phyloP scores from a whole-genome alignment of 2,888 invertebrate species.

The Ptychoptera contaminata region DNA sequence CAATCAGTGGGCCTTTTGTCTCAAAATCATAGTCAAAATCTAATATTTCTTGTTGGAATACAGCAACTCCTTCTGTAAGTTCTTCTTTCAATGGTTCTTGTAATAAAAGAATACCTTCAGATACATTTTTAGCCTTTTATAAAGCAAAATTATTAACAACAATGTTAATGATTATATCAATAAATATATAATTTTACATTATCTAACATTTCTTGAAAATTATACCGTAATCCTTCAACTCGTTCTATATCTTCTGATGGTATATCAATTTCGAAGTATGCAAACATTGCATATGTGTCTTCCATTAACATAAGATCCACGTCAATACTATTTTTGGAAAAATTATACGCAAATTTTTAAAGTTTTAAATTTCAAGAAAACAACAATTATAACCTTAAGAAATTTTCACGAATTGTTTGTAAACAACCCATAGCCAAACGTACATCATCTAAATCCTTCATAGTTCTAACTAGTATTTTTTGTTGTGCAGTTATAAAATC shows the following conservation, averaged over 20 bases:
- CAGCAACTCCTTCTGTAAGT: constrained; percentile 45
- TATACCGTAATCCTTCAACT: constrained; percentile 56
- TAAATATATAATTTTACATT: constrained; percentile 33
- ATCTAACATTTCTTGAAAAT: constrained; percentile 52
- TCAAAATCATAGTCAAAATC: constrained; percentile 52
- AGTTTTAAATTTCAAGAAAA: background rate
- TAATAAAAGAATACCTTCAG: constrained; percentile 52
- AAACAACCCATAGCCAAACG: constrained; percentile 59
- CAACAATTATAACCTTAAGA: constrained; percentile 47
- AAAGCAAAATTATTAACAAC: background rate
- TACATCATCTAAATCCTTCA: constrained; percentile 57
- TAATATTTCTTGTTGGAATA: constrained; percentile 43
- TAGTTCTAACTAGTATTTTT: constrained; percentile 45
- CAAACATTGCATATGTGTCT: constrained; percentile 53
- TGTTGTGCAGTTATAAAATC: constrained; percentile 57
- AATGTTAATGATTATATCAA: background rate
- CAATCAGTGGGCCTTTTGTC: constrained; percentile 59
- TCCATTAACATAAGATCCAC: constrained; percentile 55
- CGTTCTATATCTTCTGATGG: constrained; percentile 57
- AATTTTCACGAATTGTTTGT: constrained; percentile 49
- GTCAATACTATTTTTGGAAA: constrained; percentile 38
- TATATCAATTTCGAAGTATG: constrained; percentile 42
- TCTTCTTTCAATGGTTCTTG: constrained; percentile 57
- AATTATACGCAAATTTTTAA: background rate
- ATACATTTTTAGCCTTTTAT: constrained; percentile 46